A percentile compares a stretch with the other conserved stretches of the same genome.
Conservation (phyloP, 2,113 vertebrate species). For the Gracilinanus agilis region DNA sequence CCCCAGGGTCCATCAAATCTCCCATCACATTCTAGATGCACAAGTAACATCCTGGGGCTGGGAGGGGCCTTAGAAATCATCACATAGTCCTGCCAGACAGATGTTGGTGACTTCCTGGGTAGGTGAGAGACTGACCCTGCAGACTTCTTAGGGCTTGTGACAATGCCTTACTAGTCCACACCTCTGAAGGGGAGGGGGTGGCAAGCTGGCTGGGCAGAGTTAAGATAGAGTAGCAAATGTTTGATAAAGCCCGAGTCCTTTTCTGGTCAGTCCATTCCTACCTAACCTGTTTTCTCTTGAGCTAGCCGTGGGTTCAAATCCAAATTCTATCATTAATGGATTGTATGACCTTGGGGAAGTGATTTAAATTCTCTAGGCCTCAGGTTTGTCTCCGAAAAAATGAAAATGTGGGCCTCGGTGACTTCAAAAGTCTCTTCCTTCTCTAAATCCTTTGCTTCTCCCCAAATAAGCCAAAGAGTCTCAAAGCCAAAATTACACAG, state of each 20-base stretch:
- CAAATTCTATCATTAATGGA: background rate
- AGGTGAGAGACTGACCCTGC: constrained; percentile 52
- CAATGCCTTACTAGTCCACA: constrained; percentile 26
- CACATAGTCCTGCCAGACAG: background rate
- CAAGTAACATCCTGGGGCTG: background rate
- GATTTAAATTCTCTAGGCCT: background rate
- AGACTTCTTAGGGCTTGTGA: background rate
- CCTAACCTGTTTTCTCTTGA: background rate
- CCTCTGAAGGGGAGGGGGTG: constrained; percentile 45
- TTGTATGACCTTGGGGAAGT: background rate
- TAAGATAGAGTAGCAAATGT: background rate
- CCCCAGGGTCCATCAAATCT: background rate
- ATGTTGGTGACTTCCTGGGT: constrained; percentile 31
- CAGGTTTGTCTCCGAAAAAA: background rate
- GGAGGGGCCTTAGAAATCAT: background rate
- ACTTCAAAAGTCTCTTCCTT: background rate
- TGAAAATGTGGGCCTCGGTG: background rate
- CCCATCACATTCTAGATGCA: background rate
- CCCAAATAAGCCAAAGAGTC: background rate
- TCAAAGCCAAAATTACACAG: background rate
- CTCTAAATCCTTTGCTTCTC: background rate
- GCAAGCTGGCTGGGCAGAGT: background rate
- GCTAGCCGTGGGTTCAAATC: background rate
- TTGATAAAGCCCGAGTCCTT: background rate
- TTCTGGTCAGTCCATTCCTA: background rate